Evolutionary conservation across 2,888 invertebrate species (phyloP).

Genomic region (Pegoplata infirma): DNA sequence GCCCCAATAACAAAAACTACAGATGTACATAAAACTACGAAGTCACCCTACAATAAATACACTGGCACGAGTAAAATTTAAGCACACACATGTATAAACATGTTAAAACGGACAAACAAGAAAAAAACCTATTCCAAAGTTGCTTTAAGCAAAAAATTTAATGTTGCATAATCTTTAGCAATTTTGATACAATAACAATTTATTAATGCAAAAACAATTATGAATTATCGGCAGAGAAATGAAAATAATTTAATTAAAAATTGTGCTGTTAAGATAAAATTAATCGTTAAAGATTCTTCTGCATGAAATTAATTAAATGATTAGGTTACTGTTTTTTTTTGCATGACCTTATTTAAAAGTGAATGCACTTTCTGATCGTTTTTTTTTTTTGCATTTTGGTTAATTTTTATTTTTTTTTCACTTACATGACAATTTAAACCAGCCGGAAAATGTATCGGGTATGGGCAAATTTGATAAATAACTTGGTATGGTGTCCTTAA

Average conservation of each 20-base stretch:
- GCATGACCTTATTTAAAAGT: not conserved
- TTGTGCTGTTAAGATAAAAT: not conserved
- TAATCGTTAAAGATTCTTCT: not conserved
- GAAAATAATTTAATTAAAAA: slow-evolving; percentile 27
- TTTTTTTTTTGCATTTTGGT: not conserved
- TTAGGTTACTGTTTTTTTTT: not conserved
- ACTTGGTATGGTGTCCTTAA: slow-evolving; percentile 89
- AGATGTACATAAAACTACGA: slow-evolving; percentile 1
- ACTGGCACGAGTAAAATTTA: slow-evolving; percentile 6
- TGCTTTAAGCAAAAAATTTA: slow-evolving; percentile 22
- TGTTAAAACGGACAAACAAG: slow-evolving; percentile 25
- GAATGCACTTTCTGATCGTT: too few relatives aligned
- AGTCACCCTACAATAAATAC: slow-evolving; percentile 15
- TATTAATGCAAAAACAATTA: not conserved
- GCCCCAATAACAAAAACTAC: slow-evolving; percentile 1
- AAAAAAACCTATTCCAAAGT: slow-evolving; percentile 36
- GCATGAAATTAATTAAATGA: not conserved
- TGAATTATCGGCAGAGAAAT: too few relatives aligned
- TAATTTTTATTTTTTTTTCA: slow-evolving; percentile 58
- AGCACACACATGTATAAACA: not conserved
- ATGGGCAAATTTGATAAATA: slow-evolving; percentile 91
- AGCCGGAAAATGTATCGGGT: slow-evolving; percentile 89
- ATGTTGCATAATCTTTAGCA: slow-evolving; percentile 53
- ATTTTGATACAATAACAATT: slow-evolving; percentile 10
- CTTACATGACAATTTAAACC: slow-evolving; percentile 91